A percentile compares a stretch with the other conserved stretches of the same genome.
phyloP scores from a whole-genome alignment of 2,888 invertebrate genomes.

The Hanleya hanleyi region DNA sequence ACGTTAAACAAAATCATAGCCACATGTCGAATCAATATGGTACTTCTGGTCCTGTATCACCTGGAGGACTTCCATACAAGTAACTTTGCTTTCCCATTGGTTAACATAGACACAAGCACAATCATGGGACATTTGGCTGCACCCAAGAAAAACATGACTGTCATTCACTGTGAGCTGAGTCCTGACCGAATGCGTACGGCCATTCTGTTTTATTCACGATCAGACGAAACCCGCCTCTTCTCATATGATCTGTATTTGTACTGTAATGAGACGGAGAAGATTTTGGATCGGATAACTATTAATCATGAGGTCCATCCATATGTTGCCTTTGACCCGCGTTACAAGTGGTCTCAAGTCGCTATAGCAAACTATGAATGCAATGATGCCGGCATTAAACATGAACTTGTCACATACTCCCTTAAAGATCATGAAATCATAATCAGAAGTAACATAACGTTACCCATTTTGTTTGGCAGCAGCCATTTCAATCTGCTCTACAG shows the following conservation, averaged over 20 bases:
- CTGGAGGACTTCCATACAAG: constrained; percentile 24
- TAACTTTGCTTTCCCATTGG: constrained; percentile 29
- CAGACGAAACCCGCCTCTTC: constrained; percentile 18
- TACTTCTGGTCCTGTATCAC: constrained; percentile 33
- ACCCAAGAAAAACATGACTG: constrained; percentile 36
- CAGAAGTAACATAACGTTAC: constrained; percentile 35
- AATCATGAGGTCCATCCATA: constrained; percentile 44
- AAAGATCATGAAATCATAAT: constrained; percentile 16
- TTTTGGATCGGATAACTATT: constrained; percentile 26
- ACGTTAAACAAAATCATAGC: constrained; percentile 27
- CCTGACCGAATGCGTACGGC: constrained; percentile 35
- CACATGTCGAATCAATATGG: constrained; percentile 20
- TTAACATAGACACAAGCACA: constrained; percentile 16
- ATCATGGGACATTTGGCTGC: constrained; percentile 25
- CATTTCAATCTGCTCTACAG: constrained; percentile 40
- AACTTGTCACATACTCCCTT: constrained; percentile 36
- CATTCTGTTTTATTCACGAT: constrained; percentile 35
- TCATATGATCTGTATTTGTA: constrained; percentile 40
- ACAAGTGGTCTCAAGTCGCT: constrained; percentile 33
- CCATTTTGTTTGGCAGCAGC: constrained; percentile 35
- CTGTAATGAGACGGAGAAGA: constrained; percentile 28
- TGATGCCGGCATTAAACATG: constrained; percentile 25
- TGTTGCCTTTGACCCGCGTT: constrained; percentile 42
- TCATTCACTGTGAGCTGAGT: constrained; percentile 40
- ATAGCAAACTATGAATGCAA: constrained; percentile 36